Evolutionary conservation across 2,888 invertebrate genomes (phyloP), one percentile per base, ranked within the genome.

Genomic region (Cephus spinipes): DNA sequence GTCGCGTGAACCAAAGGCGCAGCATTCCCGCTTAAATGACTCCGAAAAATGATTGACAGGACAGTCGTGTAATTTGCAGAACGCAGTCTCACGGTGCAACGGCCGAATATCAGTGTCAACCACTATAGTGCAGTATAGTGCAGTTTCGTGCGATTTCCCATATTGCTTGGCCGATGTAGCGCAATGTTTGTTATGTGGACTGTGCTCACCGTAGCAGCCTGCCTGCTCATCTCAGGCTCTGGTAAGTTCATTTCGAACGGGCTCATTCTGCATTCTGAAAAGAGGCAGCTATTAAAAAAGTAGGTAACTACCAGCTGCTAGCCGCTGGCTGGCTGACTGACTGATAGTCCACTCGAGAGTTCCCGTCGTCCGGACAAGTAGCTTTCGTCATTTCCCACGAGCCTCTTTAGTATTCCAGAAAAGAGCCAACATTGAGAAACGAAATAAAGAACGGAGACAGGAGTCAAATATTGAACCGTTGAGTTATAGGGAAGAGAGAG

Each of bases 141-240:
- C 1, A 23, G 55, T 55, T 55, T 76, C 73, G 32, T 79, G 75
- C 73, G 74, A 79, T 83, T 55, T 55, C 9, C 55, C 71, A 31
- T 71, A 31, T 31, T 32, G 71, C 31, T 71, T 76, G 83, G 85
- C 85, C 83, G 80, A 88, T 88, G 88, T 83, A 87, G 84, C 87
- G 89, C 86, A 81, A 89, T 89, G 89, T 85, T 86, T 76, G 81
- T 80, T 80, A 81, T 83, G 79, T 82, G 83, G 82, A 83, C 78
- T 81, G 77, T 86, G 81, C 81, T 86, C 80, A 81, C 84, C 78
- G 79, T 83, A 78, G 79, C 82, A 80, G 79, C 84, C 74, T 87
- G 85, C 83, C 84, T 88, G 76, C 81, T 85, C 34, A 34, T 34
- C 69, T 80, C 83, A 73, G 82, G 82, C 75, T 82, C 81, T 73